Evolutionary conservation across 2,888 invertebrate species (phyloP), one percentile per base, ranked within the genome.

Genomic region (Pseudococcus longispinus): DNA sequence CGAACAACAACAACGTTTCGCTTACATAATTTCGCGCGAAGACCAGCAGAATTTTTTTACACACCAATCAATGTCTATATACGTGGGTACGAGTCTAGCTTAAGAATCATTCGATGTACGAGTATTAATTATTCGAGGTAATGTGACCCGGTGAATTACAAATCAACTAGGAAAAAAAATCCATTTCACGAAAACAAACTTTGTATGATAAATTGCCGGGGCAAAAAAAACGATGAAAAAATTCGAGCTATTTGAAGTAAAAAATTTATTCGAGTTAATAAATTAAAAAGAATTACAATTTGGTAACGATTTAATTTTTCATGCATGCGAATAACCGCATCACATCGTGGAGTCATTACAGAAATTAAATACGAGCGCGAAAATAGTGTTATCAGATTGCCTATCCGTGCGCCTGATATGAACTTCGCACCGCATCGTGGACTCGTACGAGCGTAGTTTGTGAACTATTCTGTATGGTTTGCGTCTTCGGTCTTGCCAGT

Each of bases 121-220:
- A 70, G 29, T 70, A 29, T 29, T 70, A 70, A 70, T 70, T 29
- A 70, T 70, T 2, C 13, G 4, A 29, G 26, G 18, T 29, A 29
- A 70, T 74, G 74, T 74, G 74, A 74, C 74, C 74, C 23, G 74
- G 37, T 37, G 74, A 74, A 74, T 74, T 74, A 11, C 29, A 74
- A 74, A 32, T 74, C 74, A 37, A n/a, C 13, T 51, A 1, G 51
- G 51, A 51, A 51, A 51, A 51, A n/a, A 37, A n/a, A 15, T n/a
- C 13, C 3, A 13, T 51, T 51, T 46, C 15, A 11, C 3, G 46
- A 46, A 29, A 29, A 23, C 70, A 15, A 32, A n/a, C n/a, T n/a
- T n/a, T 37, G 20, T 23, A 23, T 20, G 9, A 60, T 20, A 60
- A 60, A 20, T 60, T 23, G 20, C 60, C 1, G 4, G 1, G 20